Evolutionary conservation across 2,888 invertebrate genomes (phyloP).

Genomic region (Xylocampa areola): DNA sequence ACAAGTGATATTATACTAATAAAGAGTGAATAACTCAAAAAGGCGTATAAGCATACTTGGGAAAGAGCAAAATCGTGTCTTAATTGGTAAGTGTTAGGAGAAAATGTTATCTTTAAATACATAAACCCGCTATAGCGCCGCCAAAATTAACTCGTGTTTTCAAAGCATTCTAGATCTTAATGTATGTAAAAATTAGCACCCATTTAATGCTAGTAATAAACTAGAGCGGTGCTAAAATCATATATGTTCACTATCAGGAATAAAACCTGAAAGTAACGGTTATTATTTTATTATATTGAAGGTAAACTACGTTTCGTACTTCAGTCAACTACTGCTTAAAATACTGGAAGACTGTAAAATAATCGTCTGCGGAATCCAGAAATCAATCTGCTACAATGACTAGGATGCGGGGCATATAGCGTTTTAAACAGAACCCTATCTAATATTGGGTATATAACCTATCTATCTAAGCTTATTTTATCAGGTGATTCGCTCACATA

Average conservation of each 20-base stretch:
- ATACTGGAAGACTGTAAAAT: slow-evolving; percentile 85
- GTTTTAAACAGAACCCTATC: slow-evolving; percentile 61
- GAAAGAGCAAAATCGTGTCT: slow-evolving; percentile 64
- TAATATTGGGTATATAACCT: slow-evolving; percentile 59
- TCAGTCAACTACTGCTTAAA: slow-evolving; percentile 73
- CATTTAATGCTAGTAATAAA: slow-evolving; percentile 79
- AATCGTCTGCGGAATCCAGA: slow-evolving; percentile 63
- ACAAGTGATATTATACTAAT: slow-evolving; percentile 67
- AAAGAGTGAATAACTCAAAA: slow-evolving; percentile 47
- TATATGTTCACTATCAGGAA: slow-evolving; percentile 53
- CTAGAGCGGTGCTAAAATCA: slow-evolving; percentile 72
- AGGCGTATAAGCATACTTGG: slow-evolving; percentile 63
- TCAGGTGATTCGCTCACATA: slow-evolving; percentile 53
- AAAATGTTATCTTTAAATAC: slow-evolving; percentile 49
- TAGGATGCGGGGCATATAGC: slow-evolving; percentile 57
- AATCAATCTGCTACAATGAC: slow-evolving; percentile 49
- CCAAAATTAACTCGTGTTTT: slow-evolving; percentile 43
- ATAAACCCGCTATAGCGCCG: slow-evolving; percentile 55
- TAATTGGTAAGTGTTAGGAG: slow-evolving; percentile 58
- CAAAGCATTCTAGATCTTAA: slow-evolving; percentile 60
- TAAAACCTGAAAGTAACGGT: slow-evolving; percentile 56
- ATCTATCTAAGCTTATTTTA: slow-evolving; percentile 57
- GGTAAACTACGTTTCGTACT: slow-evolving; percentile 61
- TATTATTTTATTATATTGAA: slow-evolving; percentile 56
- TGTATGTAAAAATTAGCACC: slow-evolving; percentile 80